phyloP scores from a whole-genome alignment of 1,140 invertebrate genomes.

The Chrysomallon squamiferum region DNA sequence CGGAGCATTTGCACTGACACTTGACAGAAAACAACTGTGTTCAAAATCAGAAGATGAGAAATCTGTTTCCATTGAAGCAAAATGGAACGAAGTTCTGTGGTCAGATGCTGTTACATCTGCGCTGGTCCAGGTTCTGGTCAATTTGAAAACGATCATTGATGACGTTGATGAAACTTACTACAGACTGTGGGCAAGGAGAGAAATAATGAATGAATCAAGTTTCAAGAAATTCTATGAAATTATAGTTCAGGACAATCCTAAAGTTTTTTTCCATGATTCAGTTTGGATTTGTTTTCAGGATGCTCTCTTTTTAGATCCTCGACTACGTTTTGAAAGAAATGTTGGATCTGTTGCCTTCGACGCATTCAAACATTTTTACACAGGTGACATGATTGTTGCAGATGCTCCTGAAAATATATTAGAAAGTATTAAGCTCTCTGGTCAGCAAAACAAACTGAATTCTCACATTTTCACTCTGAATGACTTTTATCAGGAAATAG shows the following conservation, averaged over 20 bases:
- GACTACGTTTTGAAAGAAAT: constrained; percentile 2
- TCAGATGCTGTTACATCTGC: constrained; percentile 7
- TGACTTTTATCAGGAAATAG: constrained; percentile 6
- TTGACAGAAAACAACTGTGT: constrained; percentile 27
- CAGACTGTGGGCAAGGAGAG: constrained; percentile 9
- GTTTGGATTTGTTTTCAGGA: constrained; percentile 3
- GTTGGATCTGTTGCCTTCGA: constrained; percentile 7
- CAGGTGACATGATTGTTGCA: not conserved
- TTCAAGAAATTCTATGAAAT: constrained; percentile 6
- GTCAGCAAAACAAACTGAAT: not conserved
- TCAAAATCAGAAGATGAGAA: constrained; percentile 26
- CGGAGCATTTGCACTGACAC: constrained; percentile 39
- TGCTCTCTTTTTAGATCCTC: constrained; percentile 2
- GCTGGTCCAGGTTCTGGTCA: constrained; percentile 5
- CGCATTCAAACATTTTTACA: constrained; percentile 11
- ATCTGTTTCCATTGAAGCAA: constrained; percentile 2
- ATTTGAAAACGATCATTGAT: not conserved
- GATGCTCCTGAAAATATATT: constrained; percentile 9
- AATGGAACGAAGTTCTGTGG: constrained; percentile 41
- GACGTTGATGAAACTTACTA: not conserved
- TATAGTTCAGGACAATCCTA: not conserved
- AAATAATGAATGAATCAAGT: not conserved
- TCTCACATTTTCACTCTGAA: not conserved
- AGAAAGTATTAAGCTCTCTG: not conserved
- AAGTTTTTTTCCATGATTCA: not conserved